Evolutionary conservation across 2,888 invertebrate genomes (phyloP).

Genomic region (Lobophora halterata): DNA sequence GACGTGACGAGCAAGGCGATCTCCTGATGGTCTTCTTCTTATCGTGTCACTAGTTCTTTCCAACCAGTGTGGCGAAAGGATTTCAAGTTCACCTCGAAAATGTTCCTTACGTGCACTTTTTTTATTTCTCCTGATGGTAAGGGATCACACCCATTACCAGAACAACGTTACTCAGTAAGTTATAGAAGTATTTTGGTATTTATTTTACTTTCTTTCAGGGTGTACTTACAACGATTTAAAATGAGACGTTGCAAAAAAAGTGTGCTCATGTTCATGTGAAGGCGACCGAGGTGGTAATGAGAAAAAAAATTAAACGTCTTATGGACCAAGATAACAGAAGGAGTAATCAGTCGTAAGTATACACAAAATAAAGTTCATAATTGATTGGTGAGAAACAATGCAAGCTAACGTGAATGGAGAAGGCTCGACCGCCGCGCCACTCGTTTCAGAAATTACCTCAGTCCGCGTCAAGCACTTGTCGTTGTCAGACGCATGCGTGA

Average conservation of each 20-base stretch:
- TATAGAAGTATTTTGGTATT: too few species aligned
- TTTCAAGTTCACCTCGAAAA: too few species aligned
- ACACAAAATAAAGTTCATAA: conserved; percentile 26
- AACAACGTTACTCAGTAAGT: too few species aligned
- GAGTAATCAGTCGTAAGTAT: conserved; percentile 16
- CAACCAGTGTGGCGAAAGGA: too few species aligned
- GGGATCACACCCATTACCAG: too few species aligned
- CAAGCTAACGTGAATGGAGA: conserved; percentile 69
- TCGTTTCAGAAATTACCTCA: conserved; percentile 70
- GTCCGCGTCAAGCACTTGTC: conserved; percentile 64
- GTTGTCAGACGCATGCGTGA: conserved; percentile 57
- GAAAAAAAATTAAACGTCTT: conserved; percentile 33
- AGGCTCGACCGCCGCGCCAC: conserved; percentile 64
- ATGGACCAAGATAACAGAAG: conserved; percentile 25
- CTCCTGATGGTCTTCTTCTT: too few species aligned
- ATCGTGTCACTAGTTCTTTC: too few species aligned
- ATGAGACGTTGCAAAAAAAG: conserved; percentile 64
- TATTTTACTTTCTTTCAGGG: too few species aligned
- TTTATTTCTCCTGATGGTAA: too few species aligned
- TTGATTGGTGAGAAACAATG: conserved; percentile 30
- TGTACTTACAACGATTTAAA: conserved; percentile 51
- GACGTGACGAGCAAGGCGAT: too few species aligned
- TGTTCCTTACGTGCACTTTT: too few species aligned
- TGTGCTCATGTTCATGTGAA: conserved; percentile 72
- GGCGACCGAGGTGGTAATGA: conserved; percentile 70